These are phyloP conservation scores for Pseudococcus jackbeardsleyi DNA, from an alignment of 2,888 invertebrate genomes.

Conservation along the genomic window DNA sequence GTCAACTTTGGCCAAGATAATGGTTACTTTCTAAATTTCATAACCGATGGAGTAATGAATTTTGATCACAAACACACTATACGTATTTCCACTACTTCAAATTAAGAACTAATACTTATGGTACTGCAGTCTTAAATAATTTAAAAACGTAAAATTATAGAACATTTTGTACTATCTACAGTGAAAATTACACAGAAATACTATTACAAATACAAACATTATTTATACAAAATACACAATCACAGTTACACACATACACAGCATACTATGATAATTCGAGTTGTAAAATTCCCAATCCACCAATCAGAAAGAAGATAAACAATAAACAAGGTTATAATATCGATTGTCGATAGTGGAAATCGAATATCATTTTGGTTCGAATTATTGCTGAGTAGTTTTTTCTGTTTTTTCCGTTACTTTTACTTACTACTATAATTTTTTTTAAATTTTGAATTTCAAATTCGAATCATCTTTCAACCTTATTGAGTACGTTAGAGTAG, in stretches of 20 bases:
- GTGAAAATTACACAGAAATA: slow-evolving; percentile 4
- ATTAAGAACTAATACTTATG: background rate
- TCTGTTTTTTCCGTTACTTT: background rate
- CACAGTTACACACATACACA: too few relatives aligned
- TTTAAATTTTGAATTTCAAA: too few relatives aligned
- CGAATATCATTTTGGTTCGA: background rate
- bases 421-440: too few relatives aligned
- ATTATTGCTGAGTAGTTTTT: background rate
- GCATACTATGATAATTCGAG: background rate
- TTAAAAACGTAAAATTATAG: background rate
- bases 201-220: too few relatives aligned
- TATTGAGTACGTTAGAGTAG: background rate
- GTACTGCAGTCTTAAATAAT: background rate
- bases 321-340: background rate
- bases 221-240: too few relatives aligned
- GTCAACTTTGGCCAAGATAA: background rate
- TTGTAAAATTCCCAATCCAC: slow-evolving; percentile 1
- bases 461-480: too few relatives aligned
- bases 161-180: slow-evolving; percentile 29
- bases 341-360: background rate
- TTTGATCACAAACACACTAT: background rate
- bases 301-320: background rate
- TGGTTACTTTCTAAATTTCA: slow-evolving; percentile 36
- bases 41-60: slow-evolving; percentile 10
- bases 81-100: background rate